Base-by-base conservation (phyloP, 2,888 invertebrate species). In the Hirtodrosophila alboralis region DNA sequence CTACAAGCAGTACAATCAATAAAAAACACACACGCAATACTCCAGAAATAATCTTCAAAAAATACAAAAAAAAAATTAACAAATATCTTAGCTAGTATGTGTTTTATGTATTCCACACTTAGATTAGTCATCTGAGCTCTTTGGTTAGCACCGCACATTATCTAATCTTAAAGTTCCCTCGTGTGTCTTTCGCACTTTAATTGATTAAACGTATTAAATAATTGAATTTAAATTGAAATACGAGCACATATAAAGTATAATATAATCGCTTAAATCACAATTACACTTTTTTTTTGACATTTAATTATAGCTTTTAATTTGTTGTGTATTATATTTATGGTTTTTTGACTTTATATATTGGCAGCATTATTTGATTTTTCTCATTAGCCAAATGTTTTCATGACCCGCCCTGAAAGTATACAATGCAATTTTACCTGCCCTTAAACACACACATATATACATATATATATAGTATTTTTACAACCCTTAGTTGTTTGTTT, bases 381-480 rank as follows among this genome's bases (percentile, higher is more conserved):
- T 48, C 9, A 14, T 21, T 34, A 2, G 30, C 28, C 43, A 54
- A 57, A 28, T 57, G 53, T 57, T 68, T 60, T 69, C 54, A 48
- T 49, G 18, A 4, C 7, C 14, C 49, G 12, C 16, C 67, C 77
- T 12, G 59, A 76, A 73, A 67, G 84, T 76, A 61, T 80, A 70
- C 77, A 67, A 76, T 47, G 48, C 12, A 38, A 16, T 72, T 62
- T 23, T 21, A 14, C 13, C 26, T 26, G 3, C 36, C n/a, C n/a
- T n/a, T n/a, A n/a, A n/a, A 49, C 10, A 13, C 26, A 28, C 23
- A 18, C 12, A 12, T 26, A 14, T 21, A 37, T 4, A 23, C 7
- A 9, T 4, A 34, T 18, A 14, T 59, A 31, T n/a, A 23, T 23
- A 4, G n/a, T n/a, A n/a, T n/a, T n/a, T 44, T 40, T 41, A 16